Evolutionary conservation across 2,888 invertebrate species (phyloP), one percentile per base, ranked within the genome.

Genomic region (Lasioglossum figueresi): DNA sequence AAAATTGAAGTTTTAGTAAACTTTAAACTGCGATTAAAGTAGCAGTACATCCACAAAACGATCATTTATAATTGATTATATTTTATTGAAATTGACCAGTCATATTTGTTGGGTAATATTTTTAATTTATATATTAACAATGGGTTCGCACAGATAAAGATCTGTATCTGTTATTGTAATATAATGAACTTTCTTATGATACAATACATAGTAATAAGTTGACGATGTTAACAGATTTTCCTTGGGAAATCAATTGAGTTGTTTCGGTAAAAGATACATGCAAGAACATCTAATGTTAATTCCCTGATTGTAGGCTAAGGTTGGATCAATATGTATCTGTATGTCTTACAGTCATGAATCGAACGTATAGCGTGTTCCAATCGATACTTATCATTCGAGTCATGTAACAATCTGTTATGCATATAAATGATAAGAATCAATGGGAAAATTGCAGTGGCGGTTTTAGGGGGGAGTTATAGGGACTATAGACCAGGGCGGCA

Each of bases 131-230:
- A 63, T 72, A 78, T 78, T 52, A 77, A 52, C 12, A 59, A 74
- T 59, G 8, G 31, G n/a, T 34, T 72, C 37, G 52, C 56, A 80
- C 48, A 83, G 43, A 27, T 77, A 76, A 23, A 59, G 59, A 74
- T 19, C 66, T 31, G 31, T 12, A n/a, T 70, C 23, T n/a, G 45
- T 71, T 78, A 76, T 10, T 34, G 31, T n/a, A 56, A 40, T 76
- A 45, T 74, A 85, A 77, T 48, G 82, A 75, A 75, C 71, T 80
- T 82, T 85, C 76, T 37, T 78, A 83, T 80, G 80, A 83, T 77
- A 80, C 63, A 52, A 83, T 77, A 80, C 70, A 52, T 68, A 37
- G n/a, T 82, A 40, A 40, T 23, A 70, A 70, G 70, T 40, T 40
- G n/a, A 37, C 23, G 14, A 40, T 14, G 10, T 23, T 23, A 19